Evolutionary conservation across 1,140 invertebrate species (phyloP).

Genomic region (Notospermus geniculatus): DNA sequence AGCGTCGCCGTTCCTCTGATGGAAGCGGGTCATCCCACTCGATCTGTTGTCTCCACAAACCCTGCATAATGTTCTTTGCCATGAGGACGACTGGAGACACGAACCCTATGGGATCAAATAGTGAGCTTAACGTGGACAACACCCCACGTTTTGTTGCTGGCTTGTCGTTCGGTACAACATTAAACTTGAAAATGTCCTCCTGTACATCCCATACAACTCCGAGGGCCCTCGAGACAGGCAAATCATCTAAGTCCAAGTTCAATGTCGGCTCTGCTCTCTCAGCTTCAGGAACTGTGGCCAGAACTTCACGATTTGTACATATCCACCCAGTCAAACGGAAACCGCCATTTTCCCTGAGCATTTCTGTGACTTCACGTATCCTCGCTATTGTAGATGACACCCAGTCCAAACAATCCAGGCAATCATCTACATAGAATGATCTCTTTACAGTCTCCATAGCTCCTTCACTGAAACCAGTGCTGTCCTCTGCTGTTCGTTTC

Average conservation of each 20-base stretch:
- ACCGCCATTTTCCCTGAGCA: slow-evolving; percentile 8
- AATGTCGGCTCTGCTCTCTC: slow-evolving; percentile 13
- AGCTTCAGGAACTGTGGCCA: slow-evolving; percentile 12
- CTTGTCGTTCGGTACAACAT: not conserved
- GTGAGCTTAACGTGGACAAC: slow-evolving; percentile 12
- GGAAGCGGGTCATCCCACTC: slow-evolving; percentile 23
- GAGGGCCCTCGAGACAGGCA: slow-evolving; percentile 13
- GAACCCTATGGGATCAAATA: slow-evolving; percentile 22
- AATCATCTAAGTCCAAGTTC: not conserved
- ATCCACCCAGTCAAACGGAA: slow-evolving; percentile 17
- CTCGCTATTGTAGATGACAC: slow-evolving; percentile 10
- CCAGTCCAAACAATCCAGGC: slow-evolving; percentile 9
- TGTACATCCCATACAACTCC: slow-evolving; percentile 16
- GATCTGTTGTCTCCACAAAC: slow-evolving; percentile 5
- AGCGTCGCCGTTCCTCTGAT: not conserved
- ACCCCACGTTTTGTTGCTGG: slow-evolving; percentile 10
- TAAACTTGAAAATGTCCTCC: slow-evolving; percentile 10
- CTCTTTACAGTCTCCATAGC: slow-evolving; percentile 10
- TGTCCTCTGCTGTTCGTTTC: slow-evolving; percentile 17
- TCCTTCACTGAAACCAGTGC: not conserved
- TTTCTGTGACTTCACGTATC: not conserved
- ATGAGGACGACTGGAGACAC: slow-evolving; percentile 13
- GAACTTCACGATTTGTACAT: slow-evolving; percentile 10
- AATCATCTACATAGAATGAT: slow-evolving; percentile 27
- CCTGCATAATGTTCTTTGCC: slow-evolving; percentile 17